Percentiles rank a stretch among this genome's conserved stretches.
Evolutionary conservation across 2,888 invertebrate species (phyloP).

Genomic region (Epinotia nisella): DNA sequence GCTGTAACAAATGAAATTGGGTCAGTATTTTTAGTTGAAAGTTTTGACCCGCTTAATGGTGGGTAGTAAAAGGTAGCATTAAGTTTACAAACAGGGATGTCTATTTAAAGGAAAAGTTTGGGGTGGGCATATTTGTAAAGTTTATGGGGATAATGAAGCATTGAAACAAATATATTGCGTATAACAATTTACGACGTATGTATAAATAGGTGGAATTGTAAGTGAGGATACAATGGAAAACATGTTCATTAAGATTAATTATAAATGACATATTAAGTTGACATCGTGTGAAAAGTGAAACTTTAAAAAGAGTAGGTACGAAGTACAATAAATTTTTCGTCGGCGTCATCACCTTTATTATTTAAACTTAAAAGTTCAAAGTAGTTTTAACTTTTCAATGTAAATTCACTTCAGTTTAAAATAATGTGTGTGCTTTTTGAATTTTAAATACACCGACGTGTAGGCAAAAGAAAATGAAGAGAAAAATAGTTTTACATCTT

Average conservation of each 20-base stretch:
- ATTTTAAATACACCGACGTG: not conserved
- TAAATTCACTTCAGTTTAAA: not conserved
- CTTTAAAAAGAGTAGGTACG: not conserved
- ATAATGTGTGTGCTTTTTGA: conserved; percentile 6
- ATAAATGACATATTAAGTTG: not conserved
- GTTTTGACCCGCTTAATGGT: conserved; percentile 5
- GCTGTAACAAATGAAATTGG: conserved; percentile 68
- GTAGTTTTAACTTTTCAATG: not conserved
- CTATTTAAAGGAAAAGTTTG: conserved; percentile 9
- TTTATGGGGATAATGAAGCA: not conserved
- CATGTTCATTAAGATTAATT: not conserved
- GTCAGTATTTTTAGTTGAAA: conserved; percentile 25
- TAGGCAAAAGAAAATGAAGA: conserved; percentile 1
- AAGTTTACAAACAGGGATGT: conserved; percentile 19
- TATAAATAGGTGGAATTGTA: not conserved
- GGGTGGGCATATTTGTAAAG: not conserved
- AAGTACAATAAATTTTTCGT: too few relatives aligned
- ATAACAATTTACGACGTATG: not conserved
- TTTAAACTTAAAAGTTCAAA: too few relatives aligned
- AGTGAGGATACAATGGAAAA: not conserved
- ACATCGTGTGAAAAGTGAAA: not conserved
- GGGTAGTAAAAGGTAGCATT: conserved; percentile 5
- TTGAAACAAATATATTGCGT: not conserved
- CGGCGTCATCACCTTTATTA: too few relatives aligned
- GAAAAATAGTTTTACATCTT: not conserved